Conservation (phyloP, 2,113 vertebrate genomes). For the Melospiza melodia region DNA sequence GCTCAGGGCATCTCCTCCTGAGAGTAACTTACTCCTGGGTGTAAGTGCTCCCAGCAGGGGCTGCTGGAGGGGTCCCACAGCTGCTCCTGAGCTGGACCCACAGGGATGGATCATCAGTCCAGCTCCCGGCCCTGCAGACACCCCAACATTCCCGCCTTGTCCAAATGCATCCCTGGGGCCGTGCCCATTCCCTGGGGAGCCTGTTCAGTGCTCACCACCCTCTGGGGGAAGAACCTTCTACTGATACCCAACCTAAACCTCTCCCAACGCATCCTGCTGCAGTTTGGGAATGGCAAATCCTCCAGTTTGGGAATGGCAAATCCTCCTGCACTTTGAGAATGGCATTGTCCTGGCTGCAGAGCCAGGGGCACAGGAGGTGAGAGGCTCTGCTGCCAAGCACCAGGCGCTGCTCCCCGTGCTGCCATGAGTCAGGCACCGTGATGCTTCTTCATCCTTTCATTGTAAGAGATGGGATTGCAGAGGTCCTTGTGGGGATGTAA, state of each 20-base stretch:
- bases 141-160: not conserved
- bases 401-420: rapidly evolving
- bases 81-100: not conserved
- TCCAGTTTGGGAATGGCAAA: too few relatives aligned
- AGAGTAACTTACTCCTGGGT: rapidly evolving
- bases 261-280: not conserved
- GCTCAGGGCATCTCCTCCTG: not conserved
- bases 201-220: not conserved
- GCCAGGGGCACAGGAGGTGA: not conserved
- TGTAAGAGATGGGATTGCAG: not conserved
- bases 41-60: not conserved
- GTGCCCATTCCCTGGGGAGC: not conserved
- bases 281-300: too few relatives aligned
- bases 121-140: not conserved
- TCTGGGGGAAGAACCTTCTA: not conserved
- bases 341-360: not conserved
- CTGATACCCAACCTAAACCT: rapidly evolving
- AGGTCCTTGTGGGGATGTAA: not conserved
- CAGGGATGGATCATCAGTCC: not conserved
- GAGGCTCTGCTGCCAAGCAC: not conserved
- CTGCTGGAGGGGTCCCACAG: not conserved
- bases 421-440: not conserved
- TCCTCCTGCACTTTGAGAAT: not conserved
- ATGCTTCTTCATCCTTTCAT: not conserved
- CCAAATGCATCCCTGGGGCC: rapidly evolving